Evolutionary conservation across 2,113 vertebrate genomes (phyloP).

Genomic region (Dasyurus viverrinus): DNA sequence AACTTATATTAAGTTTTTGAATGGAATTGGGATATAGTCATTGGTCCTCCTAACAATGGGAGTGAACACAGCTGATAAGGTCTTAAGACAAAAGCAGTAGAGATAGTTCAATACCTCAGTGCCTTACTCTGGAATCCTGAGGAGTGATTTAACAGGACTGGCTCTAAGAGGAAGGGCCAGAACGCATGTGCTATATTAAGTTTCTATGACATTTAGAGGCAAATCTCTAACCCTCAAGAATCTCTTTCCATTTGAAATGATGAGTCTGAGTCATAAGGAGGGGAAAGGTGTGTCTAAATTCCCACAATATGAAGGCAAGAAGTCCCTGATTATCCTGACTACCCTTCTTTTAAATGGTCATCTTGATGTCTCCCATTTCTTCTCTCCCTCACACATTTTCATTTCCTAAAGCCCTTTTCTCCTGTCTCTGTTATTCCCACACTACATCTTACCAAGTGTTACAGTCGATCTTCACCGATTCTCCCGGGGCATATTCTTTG

Average conservation of each 20-base stretch:
- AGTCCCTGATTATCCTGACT: fast-evolving
- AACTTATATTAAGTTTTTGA: background rate
- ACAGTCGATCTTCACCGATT: slow-evolving; percentile 89
- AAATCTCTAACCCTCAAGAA: background rate
- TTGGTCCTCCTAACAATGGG: background rate
- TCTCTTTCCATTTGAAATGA: background rate
- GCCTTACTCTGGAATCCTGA: background rate
- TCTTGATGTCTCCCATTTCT: background rate
- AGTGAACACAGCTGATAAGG: background rate
- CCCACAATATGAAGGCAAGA: fast-evolving
- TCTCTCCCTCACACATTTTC: background rate
- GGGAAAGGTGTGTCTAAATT: background rate
- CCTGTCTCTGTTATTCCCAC: background rate
- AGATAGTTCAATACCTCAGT: background rate
- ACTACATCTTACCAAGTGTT: slow-evolving; percentile 92
- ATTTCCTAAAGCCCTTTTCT: background rate
- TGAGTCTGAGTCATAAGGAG: background rate
- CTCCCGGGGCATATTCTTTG: slow-evolving; percentile 88
- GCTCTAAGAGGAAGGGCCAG: background rate
- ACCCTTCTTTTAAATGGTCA: background rate
- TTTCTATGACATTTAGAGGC: background rate
- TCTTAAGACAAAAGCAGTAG: background rate
- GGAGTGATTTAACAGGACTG: background rate
- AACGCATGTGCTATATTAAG: background rate
- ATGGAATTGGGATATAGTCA: background rate